These are phyloP conservation scores for Apis laboriosa DNA, from an alignment of 1,140 invertebrate genomes.

Conservation along the genomic window DNA sequence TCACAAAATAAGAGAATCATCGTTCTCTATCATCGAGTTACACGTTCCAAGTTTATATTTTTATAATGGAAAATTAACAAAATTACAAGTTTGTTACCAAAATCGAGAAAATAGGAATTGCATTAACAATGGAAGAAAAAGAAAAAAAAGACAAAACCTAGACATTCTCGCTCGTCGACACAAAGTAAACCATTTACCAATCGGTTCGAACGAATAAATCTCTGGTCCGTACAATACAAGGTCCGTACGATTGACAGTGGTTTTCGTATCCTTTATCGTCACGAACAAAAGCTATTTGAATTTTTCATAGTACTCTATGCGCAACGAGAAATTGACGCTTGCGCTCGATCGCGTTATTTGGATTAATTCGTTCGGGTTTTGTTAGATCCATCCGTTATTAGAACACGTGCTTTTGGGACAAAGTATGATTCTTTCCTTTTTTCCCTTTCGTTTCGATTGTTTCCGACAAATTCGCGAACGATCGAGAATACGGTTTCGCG, in stretches of 20 bases:
- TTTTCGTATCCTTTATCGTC: background rate
- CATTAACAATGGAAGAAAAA: too few relatives aligned
- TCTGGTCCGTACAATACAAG: too few relatives aligned
- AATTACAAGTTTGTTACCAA: too few relatives aligned
- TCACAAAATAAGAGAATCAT: too few relatives aligned
- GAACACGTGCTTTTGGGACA: too few relatives aligned
- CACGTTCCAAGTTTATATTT: too few relatives aligned
- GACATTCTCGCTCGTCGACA: background rate
- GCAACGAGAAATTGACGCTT: background rate
- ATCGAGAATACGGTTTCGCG: background rate
- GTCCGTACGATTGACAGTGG: background rate
- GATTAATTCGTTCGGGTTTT: conserved; percentile 19
- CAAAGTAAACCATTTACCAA: background rate
- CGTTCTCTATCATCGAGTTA: too few relatives aligned
- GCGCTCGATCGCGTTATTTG: background rate
- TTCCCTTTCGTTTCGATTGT: background rate
- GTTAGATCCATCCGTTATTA: background rate
- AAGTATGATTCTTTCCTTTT: background rate
- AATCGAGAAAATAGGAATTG: too few relatives aligned
- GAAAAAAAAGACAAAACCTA: too few relatives aligned
- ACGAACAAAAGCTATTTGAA: background rate
- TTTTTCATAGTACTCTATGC: background rate
- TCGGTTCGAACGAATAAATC: background rate
- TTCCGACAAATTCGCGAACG: background rate
- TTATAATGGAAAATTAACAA: too few relatives aligned